Base-by-base conservation (phyloP, 2,888 invertebrate species). In the Ophion costatus region DNA sequence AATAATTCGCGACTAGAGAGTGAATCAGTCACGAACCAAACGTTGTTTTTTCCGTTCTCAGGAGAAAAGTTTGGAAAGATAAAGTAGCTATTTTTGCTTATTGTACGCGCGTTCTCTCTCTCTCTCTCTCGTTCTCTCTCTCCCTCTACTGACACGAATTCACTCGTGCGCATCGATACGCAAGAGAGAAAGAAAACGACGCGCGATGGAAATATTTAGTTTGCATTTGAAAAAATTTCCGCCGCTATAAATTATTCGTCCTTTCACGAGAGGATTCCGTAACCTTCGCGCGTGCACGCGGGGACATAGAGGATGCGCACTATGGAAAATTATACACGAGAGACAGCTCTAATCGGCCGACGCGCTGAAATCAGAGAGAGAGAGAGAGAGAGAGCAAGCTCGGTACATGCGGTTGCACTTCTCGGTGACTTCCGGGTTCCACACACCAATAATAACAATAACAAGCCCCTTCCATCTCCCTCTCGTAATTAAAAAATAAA, bases 391-490 rank as follows among this genome's bases (percentile, higher is more conserved):
- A 57, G 77, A 45, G 56, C 17, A 22, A 29, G 63, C 22, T 11
- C 42, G 22, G 14, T 59, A 59, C 71, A 24, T 59, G 71, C 45
- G 61, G 67, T 78, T 45, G 75, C 74, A 63, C 45, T 57, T 77
- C 67, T 69, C 82, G 80, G 66, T 66, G 61, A 78, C 78, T 84
- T 84, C 84, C 84, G 74, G 81, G 74, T 84, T 81, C 81, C 77
- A 42, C 64, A 45, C 66, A 61, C 67, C 73, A 79, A 82, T 82
- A 51, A 51, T 51, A 51, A 14, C 51, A 17, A 51, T 51, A 51
- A 17, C 5, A 14, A 51, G 17, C 14, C 51, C 14, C 51, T 14
- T 51, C 17, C 5, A 4, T 51, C 45, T 11, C 17, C 4, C 14
- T 17, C 14, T 5, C 51, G 17, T 14, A 17, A 51, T 17, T 17